These are phyloP conservation scores for Paragorgia papillata DNA, from an alignment of 92 coral and sea anemone genomes.

Conservation along the genomic window DNA sequence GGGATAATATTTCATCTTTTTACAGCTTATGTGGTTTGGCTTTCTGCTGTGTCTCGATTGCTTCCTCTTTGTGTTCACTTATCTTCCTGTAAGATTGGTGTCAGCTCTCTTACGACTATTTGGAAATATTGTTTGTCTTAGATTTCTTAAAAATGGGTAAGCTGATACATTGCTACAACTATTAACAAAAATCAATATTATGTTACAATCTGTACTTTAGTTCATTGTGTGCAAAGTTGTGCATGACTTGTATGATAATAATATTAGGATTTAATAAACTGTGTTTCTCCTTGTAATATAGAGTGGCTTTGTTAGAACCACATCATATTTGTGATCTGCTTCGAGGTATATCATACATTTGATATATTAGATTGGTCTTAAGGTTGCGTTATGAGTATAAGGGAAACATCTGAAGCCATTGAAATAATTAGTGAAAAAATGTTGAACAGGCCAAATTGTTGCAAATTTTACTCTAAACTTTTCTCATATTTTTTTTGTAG, in stretches of 20 bases:
- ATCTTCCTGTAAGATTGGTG: conserved; percentile 82
- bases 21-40: conserved; percentile 96
- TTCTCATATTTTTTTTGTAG: too few species aligned
- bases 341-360: conserved; percentile 1
- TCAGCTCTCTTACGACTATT: conserved; percentile 76
- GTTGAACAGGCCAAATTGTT: too few species aligned
- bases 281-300: not conserved
- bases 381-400: too few species aligned
- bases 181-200: too few species aligned
- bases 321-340: conserved; percentile 31
- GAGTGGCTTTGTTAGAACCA: conserved; percentile 21
- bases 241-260: too few species aligned
- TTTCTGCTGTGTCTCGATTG: conserved; percentile 97
- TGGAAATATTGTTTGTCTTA: conserved; percentile 25
- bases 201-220: too few species aligned
- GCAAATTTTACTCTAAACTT: too few species aligned
- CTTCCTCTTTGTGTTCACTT: conserved; percentile 90
- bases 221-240: too few species aligned
- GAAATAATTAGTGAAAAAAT: too few species aligned
- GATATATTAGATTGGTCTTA: not conserved
- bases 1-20: too few species aligned
- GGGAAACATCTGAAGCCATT: too few species aligned
- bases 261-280: not conserved
- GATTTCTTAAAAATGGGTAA: conserved; percentile 59
- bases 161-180: too few species aligned